Base-by-base conservation (phyloP, 2,888 invertebrate species). In the Myopa testacea region DNA sequence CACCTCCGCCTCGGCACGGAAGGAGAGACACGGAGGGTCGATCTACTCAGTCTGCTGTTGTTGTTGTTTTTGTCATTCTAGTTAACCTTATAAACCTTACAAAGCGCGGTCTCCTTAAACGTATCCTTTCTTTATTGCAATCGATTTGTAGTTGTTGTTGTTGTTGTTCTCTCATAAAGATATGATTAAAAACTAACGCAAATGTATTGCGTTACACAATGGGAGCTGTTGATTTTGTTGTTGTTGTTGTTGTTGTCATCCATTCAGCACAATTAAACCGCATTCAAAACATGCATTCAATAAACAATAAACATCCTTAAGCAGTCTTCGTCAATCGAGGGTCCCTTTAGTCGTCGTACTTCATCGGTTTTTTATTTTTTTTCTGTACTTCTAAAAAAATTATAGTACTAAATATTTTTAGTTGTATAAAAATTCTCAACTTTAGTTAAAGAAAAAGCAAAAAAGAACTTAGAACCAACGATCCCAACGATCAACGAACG, bases 1-100 rank as follows among this genome's bases (percentile, higher is more conserved):
- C 83, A 83, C 83, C 82, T 83, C 83, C 83, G 82, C 81, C 83
- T 82, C 79, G 26, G 10, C 37, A 34, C 62, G n/a, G 62, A 19
- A 6, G n/a, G 7, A 14, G 14, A 58, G n/a, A 19, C 2, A 6
- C 75, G 75, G 72, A 58, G 45, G 71, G 26, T 26, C 55, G 55
- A 14, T n/a, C 45, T 45, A 5, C 55, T n/a, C 55, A 55, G 55
- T 55, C 55, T n/a, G 7, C 1, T 45, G 45, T 45, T 45, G 45
- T 10, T 45, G 7, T 10, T 10, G 45, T 45, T 45, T 0, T 10
- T 45, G 45, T 10, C 45, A 3, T 45, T 45, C 45, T 45, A 6
- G 45, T 45, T 45, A 45, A 45, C 40, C 40, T 40, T 71, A 19
- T 70, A n/a, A 67, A 26, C 19, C 37, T 62, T 62, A 76, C 67